phyloP scores from a whole-genome alignment of 2,888 invertebrate genomes.

The Sclerodermus sp. region DNA sequence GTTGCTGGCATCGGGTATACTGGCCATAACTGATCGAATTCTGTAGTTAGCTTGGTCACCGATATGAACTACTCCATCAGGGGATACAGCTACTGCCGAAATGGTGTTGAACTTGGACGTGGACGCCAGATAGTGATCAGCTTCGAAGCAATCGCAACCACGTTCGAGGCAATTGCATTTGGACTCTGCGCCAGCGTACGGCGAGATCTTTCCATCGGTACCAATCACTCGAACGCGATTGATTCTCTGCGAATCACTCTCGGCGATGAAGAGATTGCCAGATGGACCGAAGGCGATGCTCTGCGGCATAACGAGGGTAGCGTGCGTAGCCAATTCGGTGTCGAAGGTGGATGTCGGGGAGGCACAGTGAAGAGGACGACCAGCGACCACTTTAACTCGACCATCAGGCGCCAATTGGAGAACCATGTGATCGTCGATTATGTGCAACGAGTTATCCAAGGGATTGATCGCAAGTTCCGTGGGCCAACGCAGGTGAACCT shows the following conservation, averaged over 20 bases:
- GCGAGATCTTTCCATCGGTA: constrained; percentile 88
- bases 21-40: constrained; percentile 85
- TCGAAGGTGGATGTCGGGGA: constrained; percentile 79
- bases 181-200: constrained; percentile 93
- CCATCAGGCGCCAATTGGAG: constrained; percentile 89
- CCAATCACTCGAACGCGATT: constrained; percentile 89
- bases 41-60: constrained; percentile 93
- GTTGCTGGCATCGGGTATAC: constrained; percentile 83
- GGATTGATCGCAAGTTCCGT: constrained; percentile 94
- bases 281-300: constrained; percentile 92
- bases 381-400: constrained; percentile 89
- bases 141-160: constrained; percentile 90
- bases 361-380: constrained; percentile 89
- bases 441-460: constrained; percentile 89
- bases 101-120: constrained; percentile 94
- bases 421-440: constrained; percentile 96
- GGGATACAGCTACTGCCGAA: constrained; percentile 88
- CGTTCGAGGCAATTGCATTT: constrained; percentile 91
- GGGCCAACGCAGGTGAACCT: constrained; percentile 94
- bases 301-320: constrained; percentile 89
- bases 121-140: constrained; percentile 87
- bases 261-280: constrained; percentile 91
- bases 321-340: constrained; percentile 86
- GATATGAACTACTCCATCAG: constrained; percentile 92
- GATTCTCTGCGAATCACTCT: constrained; percentile 92